phyloP scores from a whole-genome alignment of 2,888 invertebrate species.

The Stenodema calcarata region DNA sequence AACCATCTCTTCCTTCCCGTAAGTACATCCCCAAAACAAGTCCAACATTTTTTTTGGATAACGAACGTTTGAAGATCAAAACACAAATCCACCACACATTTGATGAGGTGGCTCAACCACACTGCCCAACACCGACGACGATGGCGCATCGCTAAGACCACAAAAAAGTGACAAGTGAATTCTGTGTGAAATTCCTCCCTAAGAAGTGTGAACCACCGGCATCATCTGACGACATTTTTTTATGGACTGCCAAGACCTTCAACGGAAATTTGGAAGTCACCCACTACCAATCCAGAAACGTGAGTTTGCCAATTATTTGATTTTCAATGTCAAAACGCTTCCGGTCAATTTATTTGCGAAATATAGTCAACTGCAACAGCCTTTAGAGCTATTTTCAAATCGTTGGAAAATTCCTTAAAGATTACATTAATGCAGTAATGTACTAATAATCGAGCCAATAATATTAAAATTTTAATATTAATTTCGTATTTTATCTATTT shows the following conservation, averaged over 20 bases:
- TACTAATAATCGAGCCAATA: too few relatives aligned
- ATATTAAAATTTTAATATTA: too few relatives aligned
- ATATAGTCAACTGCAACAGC: too few relatives aligned
- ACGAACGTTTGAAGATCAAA: background rate
- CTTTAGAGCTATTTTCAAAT: too few relatives aligned
- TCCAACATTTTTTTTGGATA: background rate
- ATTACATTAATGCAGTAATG: too few relatives aligned
- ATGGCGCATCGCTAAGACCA: background rate
- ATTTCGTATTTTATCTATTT: too few relatives aligned
- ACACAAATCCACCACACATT: background rate
- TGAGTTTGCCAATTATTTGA: background rate
- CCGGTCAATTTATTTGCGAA: too few relatives aligned
- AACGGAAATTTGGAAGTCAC: background rate
- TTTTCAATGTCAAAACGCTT: background rate
- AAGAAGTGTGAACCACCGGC: background rate
- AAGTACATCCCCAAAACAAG: conserved; percentile 1
- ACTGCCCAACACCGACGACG: background rate
- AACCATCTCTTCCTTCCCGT: conserved; percentile 30
- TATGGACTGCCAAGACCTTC: background rate
- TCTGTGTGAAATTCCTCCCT: background rate
- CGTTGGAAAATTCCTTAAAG: too few relatives aligned
- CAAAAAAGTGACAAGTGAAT: background rate
- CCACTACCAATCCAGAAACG: background rate
- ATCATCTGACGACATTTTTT: background rate
- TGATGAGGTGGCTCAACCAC: background rate